A percentile compares a stretch with the other conserved stretches of the same genome.
These are phyloP conservation scores for Nerophis lumbriciformis DNA, from an alignment of 2,113 vertebrate genomes.

Conservation along the genomic window DNA sequence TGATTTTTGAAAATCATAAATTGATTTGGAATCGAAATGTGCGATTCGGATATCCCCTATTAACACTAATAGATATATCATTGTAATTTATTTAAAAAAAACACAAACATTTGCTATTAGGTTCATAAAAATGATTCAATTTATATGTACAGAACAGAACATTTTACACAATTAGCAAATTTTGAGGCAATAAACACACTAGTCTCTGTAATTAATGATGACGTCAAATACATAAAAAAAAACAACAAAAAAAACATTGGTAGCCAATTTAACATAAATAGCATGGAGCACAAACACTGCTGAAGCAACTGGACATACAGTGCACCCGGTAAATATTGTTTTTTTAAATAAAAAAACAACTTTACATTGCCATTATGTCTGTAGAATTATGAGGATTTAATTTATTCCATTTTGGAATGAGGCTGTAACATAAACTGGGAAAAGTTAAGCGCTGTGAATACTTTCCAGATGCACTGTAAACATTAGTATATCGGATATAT, in stretches of 20 bases:
- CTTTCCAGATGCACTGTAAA: constrained; percentile 4
- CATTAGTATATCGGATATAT: constrained; percentile 40
- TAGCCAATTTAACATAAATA: constrained; percentile 42
- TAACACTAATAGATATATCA: no score
- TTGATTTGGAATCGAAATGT: no score
- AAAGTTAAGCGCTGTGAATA: no score
- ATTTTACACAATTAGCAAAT: constrained; percentile 46
- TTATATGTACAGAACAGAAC: constrained; percentile 66
- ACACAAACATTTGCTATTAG: constrained; percentile 38
- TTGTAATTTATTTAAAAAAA: constrained; percentile 9
- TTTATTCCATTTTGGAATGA: no score
- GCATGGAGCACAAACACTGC: constrained; percentile 51
- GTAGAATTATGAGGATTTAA: no score
- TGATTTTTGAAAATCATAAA: no score
- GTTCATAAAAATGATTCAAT: constrained; percentile 63
- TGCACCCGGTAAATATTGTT: no score
- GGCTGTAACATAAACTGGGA: no score
- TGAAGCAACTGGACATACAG: constrained; percentile 40
- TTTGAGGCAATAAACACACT: constrained; percentile 25
- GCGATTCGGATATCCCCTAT: no score
- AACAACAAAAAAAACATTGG: constrained; percentile 34
- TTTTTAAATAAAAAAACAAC: no score
- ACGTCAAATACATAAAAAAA: constrained; percentile 17
- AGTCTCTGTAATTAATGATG: constrained; percentile 50
- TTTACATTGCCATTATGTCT: no score